Base-by-base conservation (phyloP, 2,113 vertebrate species). In the Pelecanus crispus region DNA sequence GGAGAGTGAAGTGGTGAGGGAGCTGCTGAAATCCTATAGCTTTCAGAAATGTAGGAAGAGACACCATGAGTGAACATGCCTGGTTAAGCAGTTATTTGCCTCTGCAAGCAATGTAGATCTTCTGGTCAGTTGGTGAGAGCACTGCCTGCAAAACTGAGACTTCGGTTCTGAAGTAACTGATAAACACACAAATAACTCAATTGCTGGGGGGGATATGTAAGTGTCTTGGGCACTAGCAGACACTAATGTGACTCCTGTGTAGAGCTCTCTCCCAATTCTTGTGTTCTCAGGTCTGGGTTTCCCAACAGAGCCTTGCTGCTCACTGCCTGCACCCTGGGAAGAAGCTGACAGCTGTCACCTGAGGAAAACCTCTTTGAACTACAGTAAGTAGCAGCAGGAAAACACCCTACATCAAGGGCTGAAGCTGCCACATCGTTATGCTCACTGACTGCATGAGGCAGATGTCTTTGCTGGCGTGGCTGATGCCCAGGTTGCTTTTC, bases 361-460 rank as follows among this genome's bases (percentile, higher is more conserved):
- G 4, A 42, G 26, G 22, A 47, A 71, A 55, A 45, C 38, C 31
- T 21, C 62, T 59, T 73, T 53, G 36, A 68, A 25, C 21, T 22
- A 1, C 10, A 56, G 7, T 22, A 29, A 79, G n/a, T 0, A 52
- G 50, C 32, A 71, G 74, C 47, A 88, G 25, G 70, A 34, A 58
- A 6, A 31, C 36, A 21, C 19, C 47, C 44, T 66, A 9, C 11
- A 44, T 17, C 42, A 38, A 15, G 10, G 32, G 20, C 22, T 72
- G 65, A 49, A 66, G n/a, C 31, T 63, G 56, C 14, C 61, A 3
- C 38, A 4, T 38, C 5, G 0, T 7, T 44, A 42, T 8, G 45
- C 45, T 79, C 28, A 5, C 44, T 14, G 7, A 29, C 18, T 17
- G 55, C 70, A 66, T 0, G 0, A 31, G 38, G 62, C 58, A 59